Base-by-base conservation (phyloP, 1,140 invertebrate species). In the Habropoda laboriosa region DNA sequence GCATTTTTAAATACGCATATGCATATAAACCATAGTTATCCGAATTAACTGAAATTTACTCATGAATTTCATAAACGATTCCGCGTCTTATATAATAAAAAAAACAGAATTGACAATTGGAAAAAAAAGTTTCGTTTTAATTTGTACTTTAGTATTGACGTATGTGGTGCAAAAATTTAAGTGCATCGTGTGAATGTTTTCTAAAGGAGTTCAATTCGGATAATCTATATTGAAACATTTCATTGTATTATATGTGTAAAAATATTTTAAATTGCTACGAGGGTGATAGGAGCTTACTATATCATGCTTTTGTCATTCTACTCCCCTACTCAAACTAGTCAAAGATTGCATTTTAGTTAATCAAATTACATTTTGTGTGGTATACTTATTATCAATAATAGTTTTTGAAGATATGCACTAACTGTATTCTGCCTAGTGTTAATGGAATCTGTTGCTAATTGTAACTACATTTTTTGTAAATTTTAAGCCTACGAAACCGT, bases 271-370 rank as follows among this genome's bases (percentile, higher is more conserved):
- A 60, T 40, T 27, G 21, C 8, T 27, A n/a, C 27, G 12, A 42
- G 61, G 57, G 40, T 40, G 73, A 53, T 64, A 75, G 18, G 24
- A 32, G 16, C 24, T 30, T 74, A 51, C 2, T 24, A 3, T 57
- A 57, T 40, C 1, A 67, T 57, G 71, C 45, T 51, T 70, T 71
- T 49, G 58, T 47, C 75, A 78, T 78, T 78, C 66, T 67, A 61
- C 42, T 60, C 71, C 75, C 55, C 38, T 32, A 35, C n/a, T 49
- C 30, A 60, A 32, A 2, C 35, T 71, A 71, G 75, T 71, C 67
- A 32, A 10, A 38, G n/a, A 47, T 49, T 49, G 6, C 40, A 57
- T 16, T 21, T 57, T 47, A 42, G 5, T 47, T 35, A 67, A 76
- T 45, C 2, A 45, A 68, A 35, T 45, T 21, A 45, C 30, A 3